Conservation (phyloP, 2,888 invertebrate species). For the Marronus borbonicus region DNA sequence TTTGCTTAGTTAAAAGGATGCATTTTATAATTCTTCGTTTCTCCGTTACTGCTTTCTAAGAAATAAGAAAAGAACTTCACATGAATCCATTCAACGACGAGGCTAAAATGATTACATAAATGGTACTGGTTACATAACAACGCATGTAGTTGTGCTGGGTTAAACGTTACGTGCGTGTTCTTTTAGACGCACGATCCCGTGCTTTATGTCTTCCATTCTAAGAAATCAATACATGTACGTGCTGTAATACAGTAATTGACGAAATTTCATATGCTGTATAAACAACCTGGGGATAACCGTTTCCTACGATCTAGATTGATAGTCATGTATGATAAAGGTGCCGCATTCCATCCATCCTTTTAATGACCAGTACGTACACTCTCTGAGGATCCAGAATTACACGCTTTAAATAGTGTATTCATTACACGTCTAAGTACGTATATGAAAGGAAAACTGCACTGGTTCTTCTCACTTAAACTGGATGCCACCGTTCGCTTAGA, state of each 20-base stretch:
- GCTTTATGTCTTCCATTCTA: slow-evolving; percentile 6
- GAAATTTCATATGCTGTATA: slow-evolving; percentile 24
- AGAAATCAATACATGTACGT: slow-evolving; percentile 15
- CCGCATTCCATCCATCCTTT: slow-evolving; percentile 29
- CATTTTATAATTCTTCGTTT: no score
- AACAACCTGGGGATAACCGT: slow-evolving; percentile 21
- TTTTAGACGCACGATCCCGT: not conserved
- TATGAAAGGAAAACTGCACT: slow-evolving; percentile 10
- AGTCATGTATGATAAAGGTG: slow-evolving; percentile 29
- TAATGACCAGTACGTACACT: slow-evolving; percentile 17
- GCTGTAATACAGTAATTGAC: slow-evolving; percentile 12
- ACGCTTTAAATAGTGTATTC: slow-evolving; percentile 20
- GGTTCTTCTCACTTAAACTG: slow-evolving; percentile 27
- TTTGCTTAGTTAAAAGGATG: no score
- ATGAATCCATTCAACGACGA: not conserved
- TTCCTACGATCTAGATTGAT: slow-evolving; percentile 29
- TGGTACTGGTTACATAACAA: not conserved
- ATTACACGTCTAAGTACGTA: slow-evolving; percentile 28
- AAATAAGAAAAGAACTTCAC: not conserved
- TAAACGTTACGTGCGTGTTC: not conserved
- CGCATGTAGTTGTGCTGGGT: not conserved
- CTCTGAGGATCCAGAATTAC: slow-evolving; percentile 16
- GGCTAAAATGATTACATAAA: not conserved
- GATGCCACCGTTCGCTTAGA: slow-evolving; percentile 18
- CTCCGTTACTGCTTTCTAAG: not conserved